Percentiles rank a stretch among this genome's conserved stretches.
These are phyloP conservation scores for Tupaia chinensis DNA, from an alignment of 2,113 vertebrate species.

Conservation along the genomic window DNA sequence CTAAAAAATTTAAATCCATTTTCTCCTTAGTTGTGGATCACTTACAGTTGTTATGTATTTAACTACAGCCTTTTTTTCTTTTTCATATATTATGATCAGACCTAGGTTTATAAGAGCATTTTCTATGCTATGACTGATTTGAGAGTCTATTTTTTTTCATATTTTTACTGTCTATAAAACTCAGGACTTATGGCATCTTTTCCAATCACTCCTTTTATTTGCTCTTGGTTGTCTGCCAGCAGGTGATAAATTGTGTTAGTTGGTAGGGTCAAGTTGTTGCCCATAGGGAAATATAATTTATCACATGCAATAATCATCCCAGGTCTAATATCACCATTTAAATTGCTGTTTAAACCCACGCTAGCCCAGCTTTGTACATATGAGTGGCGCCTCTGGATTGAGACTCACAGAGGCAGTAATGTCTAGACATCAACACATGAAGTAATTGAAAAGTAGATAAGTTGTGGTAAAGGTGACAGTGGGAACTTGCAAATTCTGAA, in stretches of 20 bases:
- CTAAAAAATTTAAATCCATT: background rate
- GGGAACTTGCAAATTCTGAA: background rate
- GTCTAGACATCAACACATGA: background rate
- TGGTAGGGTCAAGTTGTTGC: constrained; percentile 11
- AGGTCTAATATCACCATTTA: background rate
- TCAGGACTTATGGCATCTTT: background rate
- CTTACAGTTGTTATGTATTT: background rate
- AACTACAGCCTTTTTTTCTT: background rate
- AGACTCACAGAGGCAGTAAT: background rate
- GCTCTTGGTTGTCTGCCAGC: background rate
- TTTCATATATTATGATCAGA: background rate
- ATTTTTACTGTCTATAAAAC: background rate
- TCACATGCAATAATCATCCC: background rate
- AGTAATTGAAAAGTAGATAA: background rate
- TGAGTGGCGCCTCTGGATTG: background rate
- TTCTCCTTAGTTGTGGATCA: background rate
- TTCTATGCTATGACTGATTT: background rate
- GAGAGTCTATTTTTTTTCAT: background rate
- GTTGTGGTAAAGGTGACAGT: background rate
- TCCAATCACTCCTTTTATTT: background rate
- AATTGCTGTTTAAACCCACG: background rate
- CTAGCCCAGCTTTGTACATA: background rate
- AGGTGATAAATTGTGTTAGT: background rate
- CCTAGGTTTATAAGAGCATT: background rate
- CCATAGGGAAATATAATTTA: background rate